Conservation (phyloP, 1,140 invertebrate genomes). For the Drosophila kurseongensis region DNA sequence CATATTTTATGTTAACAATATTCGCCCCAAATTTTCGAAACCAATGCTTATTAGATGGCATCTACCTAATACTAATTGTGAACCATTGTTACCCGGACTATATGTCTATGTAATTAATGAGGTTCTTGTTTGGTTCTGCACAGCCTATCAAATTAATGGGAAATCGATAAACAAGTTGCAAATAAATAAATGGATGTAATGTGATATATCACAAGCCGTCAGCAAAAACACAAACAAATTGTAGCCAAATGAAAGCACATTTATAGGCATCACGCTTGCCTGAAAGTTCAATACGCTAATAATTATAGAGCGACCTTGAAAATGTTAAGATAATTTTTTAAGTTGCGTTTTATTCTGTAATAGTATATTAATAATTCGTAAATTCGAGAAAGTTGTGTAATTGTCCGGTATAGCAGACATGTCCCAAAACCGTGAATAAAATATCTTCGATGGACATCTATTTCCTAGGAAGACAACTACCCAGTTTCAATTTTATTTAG, state of each 20-base stretch:
- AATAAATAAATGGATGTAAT: constrained; percentile 29
- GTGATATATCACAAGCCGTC: constrained; percentile 17
- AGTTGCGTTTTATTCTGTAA: too few relatives aligned
- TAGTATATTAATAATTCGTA: too few relatives aligned
- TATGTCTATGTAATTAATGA: constrained; percentile 37
- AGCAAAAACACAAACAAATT: constrained; percentile 16
- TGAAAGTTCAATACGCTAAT: background rate
- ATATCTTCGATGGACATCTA: too few relatives aligned
- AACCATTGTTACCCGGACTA: constrained; percentile 33
- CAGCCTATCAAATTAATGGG: constrained; percentile 61
- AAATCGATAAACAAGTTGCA: constrained; percentile 47
- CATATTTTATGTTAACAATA: constrained; percentile 8
- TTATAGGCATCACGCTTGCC: background rate
- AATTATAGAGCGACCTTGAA: too few relatives aligned
- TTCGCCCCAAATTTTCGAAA: background rate
- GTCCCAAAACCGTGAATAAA: too few relatives aligned
- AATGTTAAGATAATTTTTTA: too few relatives aligned
- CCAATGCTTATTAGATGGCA: background rate
- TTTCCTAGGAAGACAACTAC: too few relatives aligned
- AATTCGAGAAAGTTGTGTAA: too few relatives aligned
- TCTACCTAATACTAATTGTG: constrained; percentile 35
- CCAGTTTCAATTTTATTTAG: too few relatives aligned
- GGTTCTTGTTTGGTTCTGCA: constrained; percentile 24
- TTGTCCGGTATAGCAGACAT: too few relatives aligned
- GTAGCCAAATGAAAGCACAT: background rate